A percentile compares a stretch with the other conserved stretches of the same genome.
Evolutionary conservation across 2,888 invertebrate species (phyloP).

Genomic region (Phrixothrix hirtus): DNA sequence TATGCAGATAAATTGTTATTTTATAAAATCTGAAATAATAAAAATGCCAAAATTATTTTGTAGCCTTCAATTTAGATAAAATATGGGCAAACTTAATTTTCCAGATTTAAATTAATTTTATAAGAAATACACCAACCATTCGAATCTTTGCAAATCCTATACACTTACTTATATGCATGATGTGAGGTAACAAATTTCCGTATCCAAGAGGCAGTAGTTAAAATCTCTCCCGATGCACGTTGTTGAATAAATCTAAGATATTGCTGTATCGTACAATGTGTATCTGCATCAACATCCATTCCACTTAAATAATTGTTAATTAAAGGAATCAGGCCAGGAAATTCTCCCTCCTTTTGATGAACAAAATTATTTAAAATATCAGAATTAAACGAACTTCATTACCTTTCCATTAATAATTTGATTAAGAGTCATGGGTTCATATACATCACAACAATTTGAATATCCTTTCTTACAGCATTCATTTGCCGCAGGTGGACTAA

Average conservation of each 20-base stretch:
- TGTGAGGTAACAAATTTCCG: slow-evolving; percentile 86
- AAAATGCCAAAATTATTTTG: no score
- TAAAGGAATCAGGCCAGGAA: slow-evolving; percentile 92
- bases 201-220: slow-evolving; percentile 95
- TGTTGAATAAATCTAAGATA: slow-evolving; percentile 91
- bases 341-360: slow-evolving; percentile 86
- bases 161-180: slow-evolving; percentile 81
- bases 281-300: slow-evolving; percentile 98
- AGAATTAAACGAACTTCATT: no score
- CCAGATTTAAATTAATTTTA: no score
- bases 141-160: not conserved
- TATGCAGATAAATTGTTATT: no score
- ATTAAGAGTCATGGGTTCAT: slow-evolving; percentile 84
- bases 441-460: slow-evolving; percentile 58
- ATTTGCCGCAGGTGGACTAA: slow-evolving; percentile 56
- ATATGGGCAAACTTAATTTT: no score
- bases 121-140: no score
- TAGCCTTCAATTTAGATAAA: no score
- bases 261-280: slow-evolving; percentile 95
- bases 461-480: slow-evolving; percentile 49
- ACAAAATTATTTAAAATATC: no score
- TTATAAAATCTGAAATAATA: no score
- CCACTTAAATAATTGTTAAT: slow-evolving; percentile 92
- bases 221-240: slow-evolving; percentile 84
- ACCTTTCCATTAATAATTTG: slow-evolving; percentile 97